A percentile compares a stretch with the other conserved stretches of the same genome.
phyloP scores from a whole-genome alignment of 1,140 invertebrate species.

The Carcinoscorpius rotundicauda region DNA sequence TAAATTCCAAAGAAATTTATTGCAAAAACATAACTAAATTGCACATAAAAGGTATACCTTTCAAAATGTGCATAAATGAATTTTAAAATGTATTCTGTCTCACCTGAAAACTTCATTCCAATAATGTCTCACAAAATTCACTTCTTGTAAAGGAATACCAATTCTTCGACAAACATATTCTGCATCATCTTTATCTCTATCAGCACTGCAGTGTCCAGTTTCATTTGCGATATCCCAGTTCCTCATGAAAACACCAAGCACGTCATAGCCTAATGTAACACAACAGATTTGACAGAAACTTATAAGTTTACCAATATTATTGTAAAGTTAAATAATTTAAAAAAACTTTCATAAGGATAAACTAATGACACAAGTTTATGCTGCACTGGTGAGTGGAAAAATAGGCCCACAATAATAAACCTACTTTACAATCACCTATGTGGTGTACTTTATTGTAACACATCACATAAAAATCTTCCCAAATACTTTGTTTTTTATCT shows the following conservation, averaged over 20 bases:
- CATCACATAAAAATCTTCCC: no score
- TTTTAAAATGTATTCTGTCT: slow-evolving; percentile 5
- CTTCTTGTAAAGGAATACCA: slow-evolving; percentile 49
- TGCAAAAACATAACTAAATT: no score
- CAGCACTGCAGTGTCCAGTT: slow-evolving; percentile 59
- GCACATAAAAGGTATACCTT: no score
- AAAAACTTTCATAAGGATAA: no score
- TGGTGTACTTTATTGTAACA: no score
- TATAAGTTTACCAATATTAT: neutral
- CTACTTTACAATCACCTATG: no score
- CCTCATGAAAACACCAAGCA: slow-evolving; percentile 82
- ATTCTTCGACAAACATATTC: slow-evolving; percentile 63
- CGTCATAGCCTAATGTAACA: slow-evolving; percentile 52
- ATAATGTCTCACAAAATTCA: slow-evolving; percentile 93
- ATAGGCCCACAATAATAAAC: no score
- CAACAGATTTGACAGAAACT: neutral
- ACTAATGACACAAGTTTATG: no score
- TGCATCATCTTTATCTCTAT: slow-evolving; percentile 77
- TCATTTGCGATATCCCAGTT: slow-evolving; percentile 90
- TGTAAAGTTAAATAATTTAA: no score
- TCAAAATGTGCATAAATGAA: neutral
- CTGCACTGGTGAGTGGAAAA: no score
- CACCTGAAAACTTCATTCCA: slow-evolving; percentile 92
- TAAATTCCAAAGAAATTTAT: no score
- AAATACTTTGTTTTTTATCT: no score